A percentile compares a stretch with the other conserved stretches of the same genome.
phyloP scores from a whole-genome alignment of 2,888 invertebrate genomes.

The Notodonta ziczac region DNA sequence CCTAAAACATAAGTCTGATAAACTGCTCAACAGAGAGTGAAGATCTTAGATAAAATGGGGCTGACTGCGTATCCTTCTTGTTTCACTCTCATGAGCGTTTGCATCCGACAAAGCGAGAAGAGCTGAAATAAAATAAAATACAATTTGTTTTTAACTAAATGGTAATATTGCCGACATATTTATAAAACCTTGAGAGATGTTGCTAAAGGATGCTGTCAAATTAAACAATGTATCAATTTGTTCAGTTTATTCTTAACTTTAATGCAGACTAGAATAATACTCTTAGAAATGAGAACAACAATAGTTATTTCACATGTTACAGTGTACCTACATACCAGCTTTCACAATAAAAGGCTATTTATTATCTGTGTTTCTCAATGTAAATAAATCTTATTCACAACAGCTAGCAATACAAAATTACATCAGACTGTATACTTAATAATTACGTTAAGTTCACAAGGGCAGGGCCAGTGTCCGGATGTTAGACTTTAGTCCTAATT shows the following conservation, averaged over 20 bases:
- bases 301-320: constrained; percentile 83
- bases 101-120: no score
- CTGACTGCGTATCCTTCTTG: no score
- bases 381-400: constrained; percentile 84
- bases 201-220: background rate
- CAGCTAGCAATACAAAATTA: constrained; percentile 84
- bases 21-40: no score
- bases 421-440: constrained; percentile 70
- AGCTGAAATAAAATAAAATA: no score
- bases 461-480: constrained; percentile 49
- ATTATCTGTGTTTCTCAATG: constrained; percentile 80
- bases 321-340: constrained; percentile 82
- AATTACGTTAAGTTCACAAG: constrained; percentile 40
- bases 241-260: constrained; percentile 84
- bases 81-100: no score
- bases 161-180: background rate
- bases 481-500: background rate
- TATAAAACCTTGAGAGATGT: no score
- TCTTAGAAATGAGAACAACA: constrained; percentile 85
- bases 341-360: constrained; percentile 82
- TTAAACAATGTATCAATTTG: constrained; percentile 65
- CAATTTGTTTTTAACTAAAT: background rate
- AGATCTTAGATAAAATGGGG: no score
- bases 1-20: no score
- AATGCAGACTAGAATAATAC: constrained; percentile 85